Evolutionary conservation across 1,140 invertebrate genomes (phyloP), one percentile per base, ranked within the genome.

Genomic region (Halyomorpha halys): DNA sequence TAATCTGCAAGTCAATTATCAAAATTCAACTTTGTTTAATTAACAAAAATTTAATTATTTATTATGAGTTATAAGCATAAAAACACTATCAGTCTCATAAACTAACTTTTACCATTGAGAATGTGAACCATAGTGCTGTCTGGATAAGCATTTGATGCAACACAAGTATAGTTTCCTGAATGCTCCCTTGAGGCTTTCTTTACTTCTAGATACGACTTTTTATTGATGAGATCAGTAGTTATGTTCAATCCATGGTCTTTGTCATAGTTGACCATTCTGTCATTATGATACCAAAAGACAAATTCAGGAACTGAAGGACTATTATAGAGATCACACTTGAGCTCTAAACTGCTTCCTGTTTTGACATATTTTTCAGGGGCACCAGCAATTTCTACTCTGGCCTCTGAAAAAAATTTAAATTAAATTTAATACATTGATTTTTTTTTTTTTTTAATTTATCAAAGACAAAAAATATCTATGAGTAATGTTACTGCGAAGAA

Each of bases 241-340:
- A 90, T 89, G 71, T 90, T 91, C 68, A 90, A 85, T 44, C 88
- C 89, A 62, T 86, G 81, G 78, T 88, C 86, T 62, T 83, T 78
- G 75, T 92, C 90, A 74, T 91, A 92, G 76, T 91, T 92, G 73
- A 92, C 89, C 88, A 92, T 91, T 64, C 87, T 79, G 70, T 86
- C 86, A 73, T 91, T 89, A 75, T 92, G 90, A 75, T 91, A 94
- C 91, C 90, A 93, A 79, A 91, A 92, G 44, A 93, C 82, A 72
- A 86, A 93, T 14, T 85, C 84, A 1, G 89, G 88, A 2, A 83
- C 82, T 19, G 23, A 21, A 25, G 90, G 91, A 56, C 87, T 89
- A 67, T 89, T 84, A 69, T 85, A 81, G 11, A 93, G 84, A 53
- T 82, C 81, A 71, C 90, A 94, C 60, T 86, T 84, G 34, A 94